phyloP scores from a whole-genome alignment of 2,113 vertebrate genomes.

The Gila orcuttii region DNA sequence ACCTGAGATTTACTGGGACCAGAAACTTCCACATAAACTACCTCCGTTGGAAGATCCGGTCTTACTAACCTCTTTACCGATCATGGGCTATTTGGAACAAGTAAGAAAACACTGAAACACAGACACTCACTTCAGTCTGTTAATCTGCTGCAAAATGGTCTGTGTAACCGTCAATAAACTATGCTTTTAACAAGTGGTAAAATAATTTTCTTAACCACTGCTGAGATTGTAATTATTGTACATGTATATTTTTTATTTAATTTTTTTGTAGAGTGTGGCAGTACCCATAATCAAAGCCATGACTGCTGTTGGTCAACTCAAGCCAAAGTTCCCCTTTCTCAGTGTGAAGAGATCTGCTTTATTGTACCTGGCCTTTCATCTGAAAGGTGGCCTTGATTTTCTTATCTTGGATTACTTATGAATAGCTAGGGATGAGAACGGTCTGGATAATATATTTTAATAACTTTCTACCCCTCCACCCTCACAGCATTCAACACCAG shows the following conservation, averaged over 20 bases:
- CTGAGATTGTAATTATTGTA: neutral
- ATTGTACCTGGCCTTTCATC: conserved; percentile 85
- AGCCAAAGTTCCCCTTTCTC: conserved; percentile 92
- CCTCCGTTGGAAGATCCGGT: conserved; percentile 85
- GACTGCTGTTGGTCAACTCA: conserved; percentile 87
- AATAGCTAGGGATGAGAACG: neutral
- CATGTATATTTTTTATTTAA: neutral
- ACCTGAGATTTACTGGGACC: conserved; percentile 85
- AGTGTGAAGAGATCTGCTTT: conserved; percentile 84
- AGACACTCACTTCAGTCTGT: neutral
- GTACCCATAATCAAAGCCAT: conserved; percentile 89
- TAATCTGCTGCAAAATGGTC: neutral
- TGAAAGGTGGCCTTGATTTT: conserved; percentile 83
- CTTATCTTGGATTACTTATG: neutral
- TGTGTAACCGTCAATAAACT: neutral
- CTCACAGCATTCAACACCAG: conserved; percentile 84
- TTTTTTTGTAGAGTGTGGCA: conserved; percentile 80
- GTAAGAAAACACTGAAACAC: conserved; percentile 62
- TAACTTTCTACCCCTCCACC: neutral
- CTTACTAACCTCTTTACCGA: conserved; percentile 85
- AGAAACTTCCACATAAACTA: conserved; percentile 86
- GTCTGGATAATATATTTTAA: neutral
- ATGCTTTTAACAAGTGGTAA: neutral
- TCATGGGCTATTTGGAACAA: conserved; percentile 93
- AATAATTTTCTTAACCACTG: neutral